Evolutionary conservation across 2,888 invertebrate species (phyloP), one percentile per base, ranked within the genome.

Genomic region (Agrotis puta): DNA sequence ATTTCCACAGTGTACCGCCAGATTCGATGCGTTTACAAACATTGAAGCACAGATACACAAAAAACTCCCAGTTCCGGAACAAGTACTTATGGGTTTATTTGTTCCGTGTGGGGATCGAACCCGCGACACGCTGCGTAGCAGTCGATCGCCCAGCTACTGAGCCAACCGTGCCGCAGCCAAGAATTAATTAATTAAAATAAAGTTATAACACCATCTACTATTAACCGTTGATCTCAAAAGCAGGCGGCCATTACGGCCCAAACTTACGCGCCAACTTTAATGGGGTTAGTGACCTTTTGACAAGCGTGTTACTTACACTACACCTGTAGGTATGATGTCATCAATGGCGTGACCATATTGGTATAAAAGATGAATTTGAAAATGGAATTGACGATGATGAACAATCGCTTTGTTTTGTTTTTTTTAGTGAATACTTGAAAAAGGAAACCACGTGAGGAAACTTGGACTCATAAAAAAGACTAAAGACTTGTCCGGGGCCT

Each of bases 231-330:
- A 65, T 59, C 58, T 57, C 53, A n/a, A 56, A 62, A 54, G 67
- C 56, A 66, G 66, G 61, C 51, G 62, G 63, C 56, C 57, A 67
- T 56, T 51, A 61, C 51, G 39, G 63, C n/a, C 64, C 64, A 63
- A 74, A 81, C 45, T 69, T 62, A 65, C 68, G 76, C 57, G 71
- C 64, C 47, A 61, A 77, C 51, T 62, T 71, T 54, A 71, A 77
- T 63, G 65, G 58, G 77, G 76, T 71, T 53, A 77, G 63, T 71
- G 77, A 63, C 77, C 77, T 39, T 66, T 66, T 62, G 77, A 77
- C 77, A 77, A 61, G 58, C 48, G 27, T 33, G 20, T 66, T 77
- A 53, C 57, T 63, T 65, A 50, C 48, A 54, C 53, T 56, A 18
- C 50, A 77, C 77, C 62, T 63, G 64, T 54, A 48, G 24, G 16